Percentiles rank a stretch among this genome's conserved stretches.
Evolutionary conservation across 2,797 vertebrate species (phyloP).

Genomic region (Adelosebastes latens): DNA sequence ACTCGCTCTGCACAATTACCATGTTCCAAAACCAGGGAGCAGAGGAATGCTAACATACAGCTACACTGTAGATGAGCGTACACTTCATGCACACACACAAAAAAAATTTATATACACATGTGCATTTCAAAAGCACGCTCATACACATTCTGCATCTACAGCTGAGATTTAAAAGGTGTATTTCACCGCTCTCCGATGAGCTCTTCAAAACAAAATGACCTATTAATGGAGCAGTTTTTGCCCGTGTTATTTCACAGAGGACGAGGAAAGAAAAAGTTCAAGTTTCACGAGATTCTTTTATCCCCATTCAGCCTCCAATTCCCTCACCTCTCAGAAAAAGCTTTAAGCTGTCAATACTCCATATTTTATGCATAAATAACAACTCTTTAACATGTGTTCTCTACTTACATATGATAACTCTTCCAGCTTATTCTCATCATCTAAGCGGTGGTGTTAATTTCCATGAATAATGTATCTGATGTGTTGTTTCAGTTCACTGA

Average conservation of each 20-base stretch:
- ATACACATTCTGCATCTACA: constrained; percentile 35
- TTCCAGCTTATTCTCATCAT: constrained; percentile 34
- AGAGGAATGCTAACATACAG: constrained; percentile 54
- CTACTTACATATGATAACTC: constrained; percentile 8
- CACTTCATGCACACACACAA: background rate
- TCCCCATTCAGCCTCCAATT: constrained; percentile 39
- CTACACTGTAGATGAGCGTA: constrained; percentile 27
- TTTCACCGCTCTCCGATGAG: constrained; percentile 78
- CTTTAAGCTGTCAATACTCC: constrained; percentile 42
- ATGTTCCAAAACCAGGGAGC: constrained; percentile 69
- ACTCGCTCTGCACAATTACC: constrained; percentile 76
- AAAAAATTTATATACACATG: constrained; percentile 19
- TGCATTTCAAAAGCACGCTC: background rate
- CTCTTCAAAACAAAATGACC: constrained; percentile 70
- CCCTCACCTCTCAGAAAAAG: constrained; percentile 31
- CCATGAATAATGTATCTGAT: constrained; percentile 57
- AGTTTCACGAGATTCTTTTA: constrained; percentile 61
- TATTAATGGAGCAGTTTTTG: constrained; percentile 70
- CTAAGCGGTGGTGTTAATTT: constrained; percentile 32
- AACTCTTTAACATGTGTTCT: constrained; percentile 13
- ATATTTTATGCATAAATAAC: constrained; percentile 25
- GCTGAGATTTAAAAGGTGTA: constrained; percentile 68
- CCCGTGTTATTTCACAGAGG: constrained; percentile 71
- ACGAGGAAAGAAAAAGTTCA: constrained; percentile 73
- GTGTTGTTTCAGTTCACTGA: constrained; percentile 44